phyloP scores from a whole-genome alignment of 2,888 invertebrate genomes.

The Anticlea derivata region DNA sequence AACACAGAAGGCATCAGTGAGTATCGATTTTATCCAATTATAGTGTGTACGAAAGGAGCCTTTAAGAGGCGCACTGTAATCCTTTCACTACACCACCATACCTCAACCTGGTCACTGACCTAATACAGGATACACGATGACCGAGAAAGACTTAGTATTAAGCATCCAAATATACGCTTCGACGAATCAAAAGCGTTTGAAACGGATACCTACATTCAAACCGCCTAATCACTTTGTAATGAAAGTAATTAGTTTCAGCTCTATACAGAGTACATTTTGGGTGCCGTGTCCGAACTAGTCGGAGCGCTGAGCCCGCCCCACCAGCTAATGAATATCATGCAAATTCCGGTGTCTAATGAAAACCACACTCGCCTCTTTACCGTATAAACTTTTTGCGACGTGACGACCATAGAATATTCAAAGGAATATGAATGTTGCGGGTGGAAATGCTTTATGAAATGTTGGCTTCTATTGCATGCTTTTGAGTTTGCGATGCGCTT shows the following conservation, averaged over 20 bases:
- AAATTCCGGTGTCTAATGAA: slow-evolving; percentile 73
- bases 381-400: slow-evolving; percentile 47
- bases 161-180: not conserved
- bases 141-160: too few species aligned
- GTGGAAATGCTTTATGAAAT: slow-evolving; percentile 27
- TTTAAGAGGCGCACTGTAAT: too few species aligned
- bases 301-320: slow-evolving; percentile 44
- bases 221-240: slow-evolving; percentile 23
- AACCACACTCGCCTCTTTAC: slow-evolving; percentile 58
- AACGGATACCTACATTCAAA: slow-evolving; percentile 12
- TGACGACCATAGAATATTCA: slow-evolving; percentile 39
- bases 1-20: not conserved
- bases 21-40: too few species aligned
- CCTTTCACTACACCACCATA: too few species aligned
- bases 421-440: slow-evolving; percentile 32
- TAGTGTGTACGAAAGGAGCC: too few species aligned
- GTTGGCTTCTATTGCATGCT: slow-evolving; percentile 16
- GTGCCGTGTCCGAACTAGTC: slow-evolving; percentile 28
- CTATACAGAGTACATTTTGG: slow-evolving; percentile 23
- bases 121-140: too few species aligned
- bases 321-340: slow-evolving; percentile 76
- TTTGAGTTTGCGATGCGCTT: slow-evolving; percentile 4
- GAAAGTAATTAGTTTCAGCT: slow-evolving; percentile 29
- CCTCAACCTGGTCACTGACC: too few species aligned
- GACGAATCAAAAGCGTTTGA: slow-evolving; percentile 10